These are phyloP conservation scores for Poecilia velifera DNA, from an alignment of 2,797 vertebrate species.

Conservation along the genomic window DNA sequence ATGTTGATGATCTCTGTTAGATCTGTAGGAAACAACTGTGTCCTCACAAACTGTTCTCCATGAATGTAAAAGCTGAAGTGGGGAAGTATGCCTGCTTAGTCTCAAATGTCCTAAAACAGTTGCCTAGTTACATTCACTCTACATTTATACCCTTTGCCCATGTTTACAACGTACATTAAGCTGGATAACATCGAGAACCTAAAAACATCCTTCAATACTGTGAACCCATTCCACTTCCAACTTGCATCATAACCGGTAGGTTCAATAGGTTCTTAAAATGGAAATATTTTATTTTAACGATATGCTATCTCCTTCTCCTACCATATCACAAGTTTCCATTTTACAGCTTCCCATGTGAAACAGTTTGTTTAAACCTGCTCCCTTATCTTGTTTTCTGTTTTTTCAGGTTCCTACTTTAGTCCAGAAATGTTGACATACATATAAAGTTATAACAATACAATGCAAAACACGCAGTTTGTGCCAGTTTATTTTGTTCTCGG, in stretches of 20 bases:
- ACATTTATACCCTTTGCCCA: slow-evolving; percentile 48
- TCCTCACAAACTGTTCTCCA: slow-evolving; percentile 42
- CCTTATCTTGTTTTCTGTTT: slow-evolving; percentile 70
- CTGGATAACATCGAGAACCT: slow-evolving; percentile 29
- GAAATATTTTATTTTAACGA: slow-evolving; percentile 46
- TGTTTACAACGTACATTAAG: slow-evolving; percentile 35
- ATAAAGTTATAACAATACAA: slow-evolving; percentile 24
- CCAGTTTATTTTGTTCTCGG: slow-evolving; percentile 21
- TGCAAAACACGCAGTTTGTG: slow-evolving; percentile 2
- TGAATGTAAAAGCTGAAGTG: slow-evolving; percentile 48
- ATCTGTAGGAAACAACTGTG: slow-evolving; percentile 62
- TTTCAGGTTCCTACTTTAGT: slow-evolving; percentile 54
- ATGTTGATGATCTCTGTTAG: too few relatives aligned
- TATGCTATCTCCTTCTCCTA: slow-evolving; percentile 20
- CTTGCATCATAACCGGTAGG: neutral
- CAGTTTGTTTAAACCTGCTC: slow-evolving; percentile 24
- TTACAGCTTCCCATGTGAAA: slow-evolving; percentile 35
- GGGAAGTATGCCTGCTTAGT: slow-evolving; percentile 53
- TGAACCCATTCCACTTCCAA: slow-evolving; percentile 3
- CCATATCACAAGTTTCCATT: slow-evolving; percentile 39
- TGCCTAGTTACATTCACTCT: slow-evolving; percentile 70
- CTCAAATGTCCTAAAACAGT: slow-evolving; percentile 58
- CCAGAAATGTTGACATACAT: slow-evolving; percentile 43
- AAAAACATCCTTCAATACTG: slow-evolving; percentile 4
- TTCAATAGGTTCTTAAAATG: slow-evolving; percentile 24